Conservation (phyloP, 1,140 invertebrate species). For the Artemia franciscana region DNA sequence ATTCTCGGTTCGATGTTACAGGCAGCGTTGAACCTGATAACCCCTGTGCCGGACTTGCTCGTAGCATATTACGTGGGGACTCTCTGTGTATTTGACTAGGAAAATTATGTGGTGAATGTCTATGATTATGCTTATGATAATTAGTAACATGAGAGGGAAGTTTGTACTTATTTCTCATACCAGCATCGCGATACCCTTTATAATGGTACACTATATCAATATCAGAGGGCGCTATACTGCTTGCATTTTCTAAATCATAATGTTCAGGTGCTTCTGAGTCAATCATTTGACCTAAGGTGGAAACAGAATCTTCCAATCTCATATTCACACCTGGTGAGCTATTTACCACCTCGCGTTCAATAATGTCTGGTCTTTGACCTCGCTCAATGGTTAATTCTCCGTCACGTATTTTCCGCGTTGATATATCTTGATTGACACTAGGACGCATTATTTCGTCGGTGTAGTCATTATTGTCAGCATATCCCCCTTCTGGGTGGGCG, state of each 20-base stretch:
- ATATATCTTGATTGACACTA: constrained; percentile 30
- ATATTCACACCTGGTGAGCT: constrained; percentile 32
- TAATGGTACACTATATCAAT: constrained; percentile 93
- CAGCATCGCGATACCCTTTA: constrained; percentile 55
- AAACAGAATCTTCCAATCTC: constrained; percentile 22
- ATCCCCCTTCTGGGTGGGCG: constrained; percentile 18
- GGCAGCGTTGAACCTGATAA: constrained; percentile 11
- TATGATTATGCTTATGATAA: constrained; percentile 19
- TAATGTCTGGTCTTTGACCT: constrained; percentile 61
- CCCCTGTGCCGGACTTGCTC: constrained; percentile 14
- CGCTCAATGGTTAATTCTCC: constrained; percentile 33
- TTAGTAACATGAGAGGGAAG: constrained; percentile 17
- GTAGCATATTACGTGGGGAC: constrained; percentile 17
- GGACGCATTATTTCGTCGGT: constrained; percentile 23
- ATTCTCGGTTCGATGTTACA: constrained; percentile 9
- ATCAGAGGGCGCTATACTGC: constrained; percentile 86
- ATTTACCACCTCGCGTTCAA: constrained; percentile 64
- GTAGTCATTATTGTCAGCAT: constrained; percentile 28
- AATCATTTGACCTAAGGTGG: constrained; percentile 30
- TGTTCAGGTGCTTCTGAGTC: constrained; percentile 75
- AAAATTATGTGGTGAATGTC: constrained; percentile 18
- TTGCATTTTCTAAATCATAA: constrained; percentile 89
- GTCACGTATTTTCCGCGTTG: constrained; percentile 56
- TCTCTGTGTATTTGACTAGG: constrained; percentile 35
- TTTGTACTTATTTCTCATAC: constrained; percentile 54